Evolutionary conservation across 2,888 invertebrate species (phyloP), one percentile per base, ranked within the genome.

Genomic region (Brachyptera putata): DNA sequence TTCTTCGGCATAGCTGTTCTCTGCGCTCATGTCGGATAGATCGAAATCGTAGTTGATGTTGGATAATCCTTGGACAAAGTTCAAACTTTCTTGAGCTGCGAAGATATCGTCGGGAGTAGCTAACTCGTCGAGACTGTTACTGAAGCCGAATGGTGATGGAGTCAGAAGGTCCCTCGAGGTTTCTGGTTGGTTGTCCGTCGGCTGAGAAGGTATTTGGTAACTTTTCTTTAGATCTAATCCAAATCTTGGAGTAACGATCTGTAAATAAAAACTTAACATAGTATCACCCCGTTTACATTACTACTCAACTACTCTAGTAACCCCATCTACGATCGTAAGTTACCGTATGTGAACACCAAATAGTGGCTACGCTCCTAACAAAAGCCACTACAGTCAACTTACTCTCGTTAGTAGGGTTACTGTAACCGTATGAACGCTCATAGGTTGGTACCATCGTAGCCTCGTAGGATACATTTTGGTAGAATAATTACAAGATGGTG

Each of bases 21-120:
- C 88, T 0, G 81, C 85, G 67, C 87, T 87, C 39, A 85, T 75
- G 72, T 88, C 89, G 2, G 87, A 87, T 61, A 87, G 75, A 71
- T 88, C 87, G 59, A 88, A 86, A 66, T 89, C 88, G 65, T 89
- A 89, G 71, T 87, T 87, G 13, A 89, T 82, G 68, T 85, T 84
- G 22, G 84, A 82, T 24, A 88, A 71, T 0, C 84, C 84, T 13
- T 84, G 79, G 22, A 63, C 63, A 49, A 62, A 63, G 56, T 60
- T 62, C 18, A 65, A 53, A 39, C 63, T 64, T 26, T 63, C 65
- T 14, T 63, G 65, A 7, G 73, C 67, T 0, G 72, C 76, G 53
- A 76, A 79, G 30, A 85, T 84, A 56, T 86, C 84, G 56, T 86
- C 86, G 0, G 84, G 83, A 0, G 84, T 83, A 67, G 80, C 76